A percentile compares a stretch with the other conserved stretches of the same genome.
Conservation (phyloP, 2,797 vertebrate species). For the Schizopygopsis malacanthus region DNA sequence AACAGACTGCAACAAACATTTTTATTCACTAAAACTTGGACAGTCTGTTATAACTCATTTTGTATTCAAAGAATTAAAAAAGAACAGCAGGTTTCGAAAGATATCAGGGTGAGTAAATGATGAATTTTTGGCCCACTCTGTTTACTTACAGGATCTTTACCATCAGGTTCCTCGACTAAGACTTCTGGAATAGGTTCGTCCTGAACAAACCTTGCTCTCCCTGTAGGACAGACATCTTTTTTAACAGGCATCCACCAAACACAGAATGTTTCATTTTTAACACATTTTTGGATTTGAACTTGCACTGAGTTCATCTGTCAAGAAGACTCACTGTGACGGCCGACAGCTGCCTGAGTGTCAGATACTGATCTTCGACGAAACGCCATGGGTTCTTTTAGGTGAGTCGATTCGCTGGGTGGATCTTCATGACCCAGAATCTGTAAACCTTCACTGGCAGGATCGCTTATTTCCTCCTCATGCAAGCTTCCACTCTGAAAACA, state of each 20-base stretch:
- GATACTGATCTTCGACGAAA: constrained; percentile 81
- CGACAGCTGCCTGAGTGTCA: constrained; percentile 68
- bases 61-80: not conserved
- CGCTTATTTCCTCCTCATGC: constrained; percentile 13
- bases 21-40: not conserved
- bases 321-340: constrained; percentile 66
- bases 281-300: not conserved
- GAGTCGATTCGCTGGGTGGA: not conserved
- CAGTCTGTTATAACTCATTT: not conserved
- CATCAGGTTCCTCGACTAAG: constrained; percentile 53
- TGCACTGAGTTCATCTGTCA: not conserved
- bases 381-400: not conserved
- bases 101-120: not conserved
- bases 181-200: constrained; percentile 24
- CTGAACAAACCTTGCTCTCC: constrained; percentile 38
- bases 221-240: constrained; percentile 32
- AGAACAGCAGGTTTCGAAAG: not conserved
- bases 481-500: constrained; percentile 22
- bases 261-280: not conserved
- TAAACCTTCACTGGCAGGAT: not conserved
- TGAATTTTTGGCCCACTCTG: not conserved
- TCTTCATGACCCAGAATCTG: constrained; percentile 15
- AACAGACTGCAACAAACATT: not conserved
- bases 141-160: constrained; percentile 36
- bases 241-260: not conserved